A percentile compares a stretch with the other conserved stretches of the same genome.
These are phyloP conservation scores for Prorops nasuta DNA, from an alignment of 1,140 invertebrate genomes.

Conservation along the genomic window DNA sequence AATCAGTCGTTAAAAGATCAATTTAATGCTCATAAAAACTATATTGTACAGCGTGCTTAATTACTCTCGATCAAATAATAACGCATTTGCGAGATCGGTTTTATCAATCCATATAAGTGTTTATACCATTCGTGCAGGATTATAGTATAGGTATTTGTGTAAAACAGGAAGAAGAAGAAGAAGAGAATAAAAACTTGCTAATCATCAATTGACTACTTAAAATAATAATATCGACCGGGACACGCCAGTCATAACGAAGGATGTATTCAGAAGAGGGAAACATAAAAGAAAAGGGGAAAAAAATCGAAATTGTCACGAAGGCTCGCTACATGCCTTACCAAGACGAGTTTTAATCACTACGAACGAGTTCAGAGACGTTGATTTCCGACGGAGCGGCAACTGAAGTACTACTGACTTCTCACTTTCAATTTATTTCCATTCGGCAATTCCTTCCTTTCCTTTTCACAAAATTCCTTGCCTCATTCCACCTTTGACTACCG, in stretches of 20 bases:
- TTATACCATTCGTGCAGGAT: no score
- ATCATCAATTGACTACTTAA: constrained; percentile 3
- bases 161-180: not conserved
- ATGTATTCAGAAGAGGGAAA: not conserved
- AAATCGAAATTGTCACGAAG: no score
- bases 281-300: not conserved
- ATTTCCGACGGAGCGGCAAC: constrained; percentile 43
- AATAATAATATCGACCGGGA: no score
- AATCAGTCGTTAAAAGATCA: no score
- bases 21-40: no score
- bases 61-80: no score
- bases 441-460: not conserved
- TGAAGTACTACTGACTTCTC: constrained; percentile 6
- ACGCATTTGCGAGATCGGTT: no score
- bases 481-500: not conserved
- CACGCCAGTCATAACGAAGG: no score
- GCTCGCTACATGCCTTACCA: constrained; percentile 19
- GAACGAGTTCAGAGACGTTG: constrained; percentile 31
- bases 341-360: constrained; percentile 31
- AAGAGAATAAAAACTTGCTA: constrained; percentile 1
- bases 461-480: constrained; percentile 6
- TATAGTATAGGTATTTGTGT: no score
- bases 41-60: no score
- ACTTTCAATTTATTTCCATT: not conserved
- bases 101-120: no score